These are phyloP conservation scores for Grapholita molesta DNA, from an alignment of 1,140 invertebrate genomes.

Conservation along the genomic window DNA sequence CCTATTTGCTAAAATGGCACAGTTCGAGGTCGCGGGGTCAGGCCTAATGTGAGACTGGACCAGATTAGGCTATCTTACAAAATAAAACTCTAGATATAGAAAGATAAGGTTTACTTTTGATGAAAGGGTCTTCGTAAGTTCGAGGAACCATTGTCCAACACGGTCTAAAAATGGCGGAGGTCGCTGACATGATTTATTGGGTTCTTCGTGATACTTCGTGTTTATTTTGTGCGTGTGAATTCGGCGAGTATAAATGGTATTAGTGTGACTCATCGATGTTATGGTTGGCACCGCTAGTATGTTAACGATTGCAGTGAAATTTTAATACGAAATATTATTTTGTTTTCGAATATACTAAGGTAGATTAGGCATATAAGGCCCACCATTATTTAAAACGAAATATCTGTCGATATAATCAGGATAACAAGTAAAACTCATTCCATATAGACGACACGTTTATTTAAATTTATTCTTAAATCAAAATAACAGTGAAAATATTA, in stretches of 20 bases:
- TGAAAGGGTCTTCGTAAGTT: constrained; percentile 23
- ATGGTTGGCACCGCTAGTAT: background rate
- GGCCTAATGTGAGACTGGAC: background rate
- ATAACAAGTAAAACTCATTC: too few relatives aligned
- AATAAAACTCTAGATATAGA: background rate
- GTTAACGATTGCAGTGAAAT: background rate
- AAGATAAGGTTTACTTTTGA: background rate
- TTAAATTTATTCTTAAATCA: too few relatives aligned
- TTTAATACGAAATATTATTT: background rate
- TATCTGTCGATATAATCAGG: too few relatives aligned
- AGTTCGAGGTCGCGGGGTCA: constrained; percentile 34
- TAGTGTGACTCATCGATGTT: constrained; percentile 3
- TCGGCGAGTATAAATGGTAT: background rate
- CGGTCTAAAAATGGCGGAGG: constrained; percentile 40
- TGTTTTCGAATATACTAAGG: background rate
- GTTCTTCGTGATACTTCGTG: constrained; percentile 18
- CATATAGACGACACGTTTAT: too few relatives aligned
- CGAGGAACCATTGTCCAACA: constrained; percentile 33
- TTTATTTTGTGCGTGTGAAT: constrained; percentile 19
- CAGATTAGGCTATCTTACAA: background rate
- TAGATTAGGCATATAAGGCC: background rate
- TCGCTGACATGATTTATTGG: constrained; percentile 31
- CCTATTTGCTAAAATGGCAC: constrained; percentile 42
- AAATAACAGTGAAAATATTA: too few relatives aligned
- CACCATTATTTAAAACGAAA: too few relatives aligned